These are phyloP conservation scores for Gobio gobio DNA, from an alignment of 2,113 vertebrate species.

Conservation along the genomic window DNA sequence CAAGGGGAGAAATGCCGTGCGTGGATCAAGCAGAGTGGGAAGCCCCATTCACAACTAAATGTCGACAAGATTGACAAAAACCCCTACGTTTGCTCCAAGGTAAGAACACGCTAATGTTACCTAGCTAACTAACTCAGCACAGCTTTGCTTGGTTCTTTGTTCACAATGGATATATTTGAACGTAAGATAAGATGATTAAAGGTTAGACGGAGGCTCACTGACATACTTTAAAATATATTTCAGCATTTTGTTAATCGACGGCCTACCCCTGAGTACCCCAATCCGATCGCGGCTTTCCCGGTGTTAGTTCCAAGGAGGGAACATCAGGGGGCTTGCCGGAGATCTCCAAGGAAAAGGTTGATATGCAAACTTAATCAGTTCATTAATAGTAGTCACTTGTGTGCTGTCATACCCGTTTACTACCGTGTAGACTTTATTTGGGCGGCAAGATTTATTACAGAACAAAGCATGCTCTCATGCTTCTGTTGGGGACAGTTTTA, in stretches of 20 bases:
- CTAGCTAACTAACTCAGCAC: too few relatives aligned
- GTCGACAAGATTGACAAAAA: background rate
- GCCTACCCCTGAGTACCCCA: background rate
- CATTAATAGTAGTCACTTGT: background rate
- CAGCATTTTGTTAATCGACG: background rate
- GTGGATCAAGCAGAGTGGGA: background rate
- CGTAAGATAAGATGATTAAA: background rate
- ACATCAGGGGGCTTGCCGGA: background rate
- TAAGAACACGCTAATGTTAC: too few relatives aligned
- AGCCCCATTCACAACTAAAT: background rate
- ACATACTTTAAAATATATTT: conserved; percentile 5
- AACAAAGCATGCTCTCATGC: background rate
- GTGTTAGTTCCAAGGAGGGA: background rate
- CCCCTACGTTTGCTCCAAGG: background rate
- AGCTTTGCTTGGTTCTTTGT: too few relatives aligned
- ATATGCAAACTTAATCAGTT: background rate
- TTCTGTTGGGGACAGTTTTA: too few relatives aligned
- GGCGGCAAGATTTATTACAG: background rate
- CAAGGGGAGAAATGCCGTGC: background rate
- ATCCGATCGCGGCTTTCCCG: background rate
- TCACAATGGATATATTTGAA: too few relatives aligned
- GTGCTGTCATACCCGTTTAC: background rate
- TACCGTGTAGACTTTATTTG: background rate
- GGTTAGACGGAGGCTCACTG: background rate
- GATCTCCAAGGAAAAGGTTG: background rate